Conservation (phyloP, 2,113 vertebrate genomes). For the Calyptommatus sinebrachiatus region DNA sequence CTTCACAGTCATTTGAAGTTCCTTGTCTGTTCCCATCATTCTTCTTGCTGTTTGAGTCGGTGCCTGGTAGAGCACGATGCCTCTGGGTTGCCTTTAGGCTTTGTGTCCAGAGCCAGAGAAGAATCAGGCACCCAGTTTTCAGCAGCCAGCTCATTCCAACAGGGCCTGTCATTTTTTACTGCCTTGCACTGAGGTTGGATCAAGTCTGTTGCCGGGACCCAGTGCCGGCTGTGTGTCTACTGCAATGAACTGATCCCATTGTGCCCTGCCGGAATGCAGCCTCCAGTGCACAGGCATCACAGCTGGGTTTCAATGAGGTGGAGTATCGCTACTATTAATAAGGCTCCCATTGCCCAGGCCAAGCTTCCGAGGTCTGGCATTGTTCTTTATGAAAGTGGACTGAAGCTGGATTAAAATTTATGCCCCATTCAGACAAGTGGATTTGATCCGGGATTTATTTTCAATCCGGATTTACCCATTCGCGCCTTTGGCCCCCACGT, state of each 20-base stretch:
- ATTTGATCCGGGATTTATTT: too few relatives aligned
- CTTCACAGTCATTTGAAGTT: not conserved
- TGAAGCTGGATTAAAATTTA: too few relatives aligned
- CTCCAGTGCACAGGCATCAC: not conserved
- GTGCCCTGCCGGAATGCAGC: not conserved
- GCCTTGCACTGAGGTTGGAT: not conserved
- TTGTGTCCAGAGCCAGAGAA: not conserved
- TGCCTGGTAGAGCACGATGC: slow-evolving; percentile 7
- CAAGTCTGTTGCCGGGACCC: not conserved
- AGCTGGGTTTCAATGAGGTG: not conserved
- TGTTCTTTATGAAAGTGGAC: too few relatives aligned
- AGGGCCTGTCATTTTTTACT: not conserved
- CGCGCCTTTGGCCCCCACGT: too few relatives aligned
- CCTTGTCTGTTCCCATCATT: not conserved
- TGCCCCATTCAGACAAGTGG: too few relatives aligned
- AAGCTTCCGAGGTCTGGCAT: too few relatives aligned
- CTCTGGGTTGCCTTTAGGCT: not conserved
- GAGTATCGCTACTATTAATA: too few relatives aligned
- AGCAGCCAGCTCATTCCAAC: not conserved
- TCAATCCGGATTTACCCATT: too few relatives aligned
- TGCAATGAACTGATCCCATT: not conserved
- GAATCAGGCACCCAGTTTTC: not conserved
- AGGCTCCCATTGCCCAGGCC: too few relatives aligned
- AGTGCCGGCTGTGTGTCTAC: not conserved
- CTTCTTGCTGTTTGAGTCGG: not conserved